Base-by-base conservation (phyloP, 2,797 vertebrate species). In the Argyrosomus regius region DNA sequence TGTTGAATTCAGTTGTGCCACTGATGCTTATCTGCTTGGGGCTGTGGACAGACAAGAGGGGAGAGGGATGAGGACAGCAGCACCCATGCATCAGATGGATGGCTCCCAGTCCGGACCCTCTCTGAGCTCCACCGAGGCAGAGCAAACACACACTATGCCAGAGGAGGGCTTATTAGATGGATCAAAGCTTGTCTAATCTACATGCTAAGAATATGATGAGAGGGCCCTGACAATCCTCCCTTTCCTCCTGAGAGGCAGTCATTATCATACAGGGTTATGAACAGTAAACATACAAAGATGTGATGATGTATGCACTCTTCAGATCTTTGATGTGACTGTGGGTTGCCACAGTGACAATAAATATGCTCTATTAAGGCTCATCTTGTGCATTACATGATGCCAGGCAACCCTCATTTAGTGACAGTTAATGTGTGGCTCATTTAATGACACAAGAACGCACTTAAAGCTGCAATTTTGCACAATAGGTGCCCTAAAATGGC, bases 151-250 rank as follows among this genome's bases (percentile, higher is more conserved):
- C 64, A 48, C 39, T 76, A 50, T 58, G 83, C 84, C 75, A 72
- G 70, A 79, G 58, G 78, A 82, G 6, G 72, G 74, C 75, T 85
- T 81, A 88, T 89, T 81, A 89, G 64, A 72, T 26, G 83, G 85
- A 89, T 90, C 83, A 90, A 86, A 88, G 87, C 82, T 48, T 39
- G 49, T 79, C 75, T 89, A 85, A 91, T 89, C 76, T 81, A 77
- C 74, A 81, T 81, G 72, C 79, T 86, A 76, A 84, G 84, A 89
- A 87, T 78, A 85, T 77, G 86, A 83, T 65, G 71, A 80, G 84
- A 77, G 74, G 63, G 61, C 69, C 64, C 56, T 80, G 64, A 81
- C 67, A 72, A 62, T 57, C 58, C 41, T 50, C 60, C 46, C 49
- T 35, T 63, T 65, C 76, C 79, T 86, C 69, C 68, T 75, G 60